These are phyloP conservation scores for Candoia aspera DNA, from an alignment of 2,113 vertebrate species.

Conservation along the genomic window DNA sequence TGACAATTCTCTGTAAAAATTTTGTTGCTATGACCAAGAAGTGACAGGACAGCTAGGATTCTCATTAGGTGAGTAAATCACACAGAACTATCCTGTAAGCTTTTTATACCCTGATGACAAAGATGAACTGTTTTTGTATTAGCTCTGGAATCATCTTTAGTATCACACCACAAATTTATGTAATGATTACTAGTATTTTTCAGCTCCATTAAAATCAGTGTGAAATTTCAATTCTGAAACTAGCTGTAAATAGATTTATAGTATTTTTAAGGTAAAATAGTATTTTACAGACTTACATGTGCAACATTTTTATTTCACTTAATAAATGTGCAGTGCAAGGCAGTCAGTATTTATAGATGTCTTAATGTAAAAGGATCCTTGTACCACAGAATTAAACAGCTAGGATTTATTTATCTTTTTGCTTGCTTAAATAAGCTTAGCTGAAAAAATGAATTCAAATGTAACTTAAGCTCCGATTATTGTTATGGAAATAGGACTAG, in stretches of 20 bases:
- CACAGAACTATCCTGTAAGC: background rate
- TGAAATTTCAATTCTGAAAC: background rate
- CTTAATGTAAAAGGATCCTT: too few species aligned
- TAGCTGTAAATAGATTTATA: background rate
- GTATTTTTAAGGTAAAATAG: background rate
- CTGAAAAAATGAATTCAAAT: too few species aligned
- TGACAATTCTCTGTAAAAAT: constrained; percentile 44
- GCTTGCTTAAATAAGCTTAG: too few species aligned
- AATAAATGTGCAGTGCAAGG: background rate
- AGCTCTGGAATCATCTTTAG: background rate
- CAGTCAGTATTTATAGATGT: background rate
- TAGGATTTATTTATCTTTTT: too few species aligned
- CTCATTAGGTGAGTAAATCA: background rate
- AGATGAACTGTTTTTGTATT: background rate
- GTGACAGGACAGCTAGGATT: constrained; percentile 25
- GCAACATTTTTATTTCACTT: background rate
- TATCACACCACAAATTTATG: background rate
- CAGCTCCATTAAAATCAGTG: background rate
- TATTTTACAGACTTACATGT: background rate
- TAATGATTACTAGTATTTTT: background rate
- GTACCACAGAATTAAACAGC: too few species aligned
- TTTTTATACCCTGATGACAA: constrained; percentile 16
- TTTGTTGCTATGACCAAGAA: constrained; percentile 46
- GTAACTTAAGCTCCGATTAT: background rate
- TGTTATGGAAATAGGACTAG: background rate